These are phyloP conservation scores for Archips crataeganus DNA, from an alignment of 2,888 invertebrate genomes.

Conservation along the genomic window DNA sequence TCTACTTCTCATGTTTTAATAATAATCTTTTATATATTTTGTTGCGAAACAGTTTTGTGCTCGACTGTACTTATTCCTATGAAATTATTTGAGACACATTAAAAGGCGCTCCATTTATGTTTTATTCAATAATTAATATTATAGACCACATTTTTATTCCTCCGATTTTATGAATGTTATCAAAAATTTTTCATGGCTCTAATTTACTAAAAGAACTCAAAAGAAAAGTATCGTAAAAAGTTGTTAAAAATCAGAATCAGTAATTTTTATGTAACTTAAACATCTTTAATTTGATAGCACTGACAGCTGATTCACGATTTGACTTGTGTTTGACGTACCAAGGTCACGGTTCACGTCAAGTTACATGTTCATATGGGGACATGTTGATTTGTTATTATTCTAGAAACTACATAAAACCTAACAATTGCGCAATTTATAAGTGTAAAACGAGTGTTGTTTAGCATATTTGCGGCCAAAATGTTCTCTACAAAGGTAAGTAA, in stretches of 20 bases:
- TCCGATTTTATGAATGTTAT: no score
- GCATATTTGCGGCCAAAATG: slow-evolving; percentile 23
- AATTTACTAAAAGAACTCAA: neutral
- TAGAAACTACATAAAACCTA: slow-evolving; percentile 19
- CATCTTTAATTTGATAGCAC: neutral
- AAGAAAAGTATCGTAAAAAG: neutral
- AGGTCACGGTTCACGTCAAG: slow-evolving; percentile 21
- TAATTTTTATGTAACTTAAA: neutral
- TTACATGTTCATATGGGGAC: neutral
- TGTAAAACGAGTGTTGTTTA: slow-evolving; percentile 7
- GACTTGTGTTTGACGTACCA: slow-evolving; percentile 10
- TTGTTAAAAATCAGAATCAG: neutral
- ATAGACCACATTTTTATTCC: no score
- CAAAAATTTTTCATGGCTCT: neutral
- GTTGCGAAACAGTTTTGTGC: neutral
- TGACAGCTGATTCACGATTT: neutral
- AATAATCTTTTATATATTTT: neutral
- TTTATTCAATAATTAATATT: neutral
- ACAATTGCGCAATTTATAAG: slow-evolving; percentile 10
- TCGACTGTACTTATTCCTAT: neutral
- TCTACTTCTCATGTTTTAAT: no score
- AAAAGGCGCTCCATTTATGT: neutral
- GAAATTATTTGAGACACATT: neutral
- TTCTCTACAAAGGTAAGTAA: slow-evolving; percentile 34
- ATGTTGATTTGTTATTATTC: slow-evolving; percentile 32